Base-by-base conservation (phyloP, 2,113 vertebrate genomes). In the Melanocharis versteri region DNA sequence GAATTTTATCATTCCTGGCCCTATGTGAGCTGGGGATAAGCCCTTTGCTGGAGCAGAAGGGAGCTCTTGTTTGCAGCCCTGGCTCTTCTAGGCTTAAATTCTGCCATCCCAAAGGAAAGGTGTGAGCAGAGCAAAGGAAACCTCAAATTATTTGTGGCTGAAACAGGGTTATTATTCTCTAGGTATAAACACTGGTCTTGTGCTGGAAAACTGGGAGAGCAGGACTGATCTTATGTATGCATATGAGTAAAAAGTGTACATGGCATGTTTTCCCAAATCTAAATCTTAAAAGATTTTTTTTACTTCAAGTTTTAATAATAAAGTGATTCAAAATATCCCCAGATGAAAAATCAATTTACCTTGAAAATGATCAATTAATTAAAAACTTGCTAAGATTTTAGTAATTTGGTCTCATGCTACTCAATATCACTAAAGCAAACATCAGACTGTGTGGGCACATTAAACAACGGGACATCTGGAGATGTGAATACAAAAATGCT, bases 151-250 rank as follows among this genome's bases (percentile, higher is more conserved):
- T 45, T 68, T 3, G 0, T 64, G 13, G 13, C 26, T 68, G 28
- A 91, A 91, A 71, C 5, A 14, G 8, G 3, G 7, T 19, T 73
- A 30, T 44, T 66, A 15, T 83, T 79, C 31, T 57, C 3, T 37
- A 40, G 8, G 6, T 35, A 45, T 33, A 75, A 61, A 44, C 7
- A 44, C 15, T 21, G 12, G 0, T 5, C 87, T 61, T 86, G 22
- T 71, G 20, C 54, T 58, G 20, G 28, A 62, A 14, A 83, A 6
- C 23, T 50, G 28, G 7, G 26, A 83, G 45, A 87, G 31, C 0
- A 6, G 15, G 10, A 60, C 15, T 51, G 21, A 42, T 64, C 1
- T 0, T 31, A 53, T 4, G 4, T 31, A 22, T 13, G 10, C 13
- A 17, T 37, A 47, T 33, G 21, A 78, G 27, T n/a, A 39, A 45